Base-by-base conservation (phyloP, 2,113 vertebrate species). In the Hirundichthys speculiger region DNA sequence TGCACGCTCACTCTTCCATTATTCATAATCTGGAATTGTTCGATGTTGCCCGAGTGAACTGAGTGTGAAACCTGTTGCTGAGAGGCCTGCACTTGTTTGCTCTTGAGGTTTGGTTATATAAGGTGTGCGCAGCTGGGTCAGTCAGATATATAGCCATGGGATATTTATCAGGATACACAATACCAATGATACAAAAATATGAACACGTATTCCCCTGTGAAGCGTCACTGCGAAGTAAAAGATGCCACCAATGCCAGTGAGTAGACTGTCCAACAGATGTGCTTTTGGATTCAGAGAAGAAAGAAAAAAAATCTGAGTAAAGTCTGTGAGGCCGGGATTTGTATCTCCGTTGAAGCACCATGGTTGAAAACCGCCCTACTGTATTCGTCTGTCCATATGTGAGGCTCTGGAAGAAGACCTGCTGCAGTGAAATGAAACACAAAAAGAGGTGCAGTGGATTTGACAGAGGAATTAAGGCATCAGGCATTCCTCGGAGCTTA, bases 41-140 rank as follows among this genome's bases (percentile, higher is more conserved):
- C 48, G 47, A 21, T 20, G 20, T 40, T 42, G 15, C 40, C 15
- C 69, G 61, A 41, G 48, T 57, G 45, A 51, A 69, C 24, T 69
- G 60, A 60, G 22, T 34, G 14, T 46, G 20, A 54, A 41, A 75
- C 80, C 80, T 80, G 60, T 79, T 72, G 45, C 62, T 47, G 72
- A 49, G 42, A 68, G 22, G 61, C 64, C 25, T 42, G 9, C 10
- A 49, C 56, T 20, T 60, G 39, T 75, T 75, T 62, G n/a, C 27
- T 46, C 59, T 55, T 24, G 45, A 75, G 46, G 12, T 79, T 25
- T 45, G 15, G 60, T 87, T 83, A 84, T 54, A 61, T 67, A 86
- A 75, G 58, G 62, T n/a, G 24, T 63, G 38, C 43, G 69, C 16
- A 38, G 46, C 14, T 15, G 40, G 46, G 43, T 60, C 34, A 53